Base-by-base conservation (phyloP, 2,888 invertebrate species). In the Sialis lutaria region DNA sequence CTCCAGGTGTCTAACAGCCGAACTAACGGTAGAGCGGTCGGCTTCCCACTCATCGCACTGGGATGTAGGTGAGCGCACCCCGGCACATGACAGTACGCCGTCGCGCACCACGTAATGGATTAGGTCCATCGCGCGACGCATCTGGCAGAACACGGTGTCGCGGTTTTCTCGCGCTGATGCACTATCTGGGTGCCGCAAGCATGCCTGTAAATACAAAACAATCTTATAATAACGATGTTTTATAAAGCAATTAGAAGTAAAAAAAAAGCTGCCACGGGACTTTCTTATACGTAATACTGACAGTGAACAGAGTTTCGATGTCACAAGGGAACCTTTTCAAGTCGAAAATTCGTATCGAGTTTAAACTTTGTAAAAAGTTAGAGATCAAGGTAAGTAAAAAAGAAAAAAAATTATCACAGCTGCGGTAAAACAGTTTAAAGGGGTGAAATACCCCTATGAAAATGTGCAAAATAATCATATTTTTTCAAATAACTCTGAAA, bases 71-170 rank as follows among this genome's bases (percentile, higher is more conserved):
- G 61, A 60, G 42, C 56, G 22, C 10, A 67, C 62, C 50, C 66
- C 67, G 54, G 64, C 63, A 50, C 71, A 68, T 59, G 77, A 74
- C 61, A 85, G 69, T 40, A 93, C 83, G n/a, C 95, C 95, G 65
- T 97, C 96, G 58, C 93, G 89, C 42, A 96, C 91, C 50, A 97
- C 93, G 65, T 89, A 91, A 68, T 96, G 95, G 56, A 98, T 91
- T 53, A 96, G 76, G 69, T 97, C 95, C 82, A 97, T 88, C 30
- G 97, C 93, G 52, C 92, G 77, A 51, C 95, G 74, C 87, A 97
- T 97, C 68, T 95, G 93, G 63, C 91, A 91, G 70, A 97, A 97
- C 42, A 98, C 95, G 0, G 95, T 95, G 65, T 97, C 96, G 6
- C 97, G 77, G 66, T 95, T 97, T 65, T 93, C 92, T 53, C 89